Conservation (phyloP, 2,888 invertebrate genomes). For the Amaurobius ferox region DNA sequence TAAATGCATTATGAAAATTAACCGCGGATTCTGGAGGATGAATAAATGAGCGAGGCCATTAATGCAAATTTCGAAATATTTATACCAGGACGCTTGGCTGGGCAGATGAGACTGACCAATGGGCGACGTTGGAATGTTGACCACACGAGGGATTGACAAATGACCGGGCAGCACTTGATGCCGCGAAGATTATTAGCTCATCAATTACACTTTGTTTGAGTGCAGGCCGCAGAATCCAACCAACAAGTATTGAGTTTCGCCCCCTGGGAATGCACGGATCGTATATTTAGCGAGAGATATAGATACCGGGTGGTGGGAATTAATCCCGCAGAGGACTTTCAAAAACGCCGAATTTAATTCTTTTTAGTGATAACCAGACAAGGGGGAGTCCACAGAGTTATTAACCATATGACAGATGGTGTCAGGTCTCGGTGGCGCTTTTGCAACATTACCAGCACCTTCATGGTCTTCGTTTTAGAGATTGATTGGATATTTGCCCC, state of each 20-base stretch:
- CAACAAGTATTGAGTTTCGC: constrained; percentile 64
- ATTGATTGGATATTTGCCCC: too few relatives aligned
- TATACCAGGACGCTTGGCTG: constrained; percentile 60
- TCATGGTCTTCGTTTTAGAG: too few relatives aligned
- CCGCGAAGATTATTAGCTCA: constrained; percentile 67
- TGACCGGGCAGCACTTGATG: constrained; percentile 62
- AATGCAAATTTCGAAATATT: constrained; percentile 71
- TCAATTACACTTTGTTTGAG: constrained; percentile 70
- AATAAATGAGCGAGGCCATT: constrained; percentile 63
- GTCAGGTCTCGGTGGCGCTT: not conserved
- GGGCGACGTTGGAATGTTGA: constrained; percentile 50
- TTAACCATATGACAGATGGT: constrained; percentile 21
- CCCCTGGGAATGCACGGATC: constrained; percentile 31
- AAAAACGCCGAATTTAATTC: constrained; percentile 63
- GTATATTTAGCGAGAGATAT: constrained; percentile 32
- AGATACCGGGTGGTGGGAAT: constrained; percentile 48
- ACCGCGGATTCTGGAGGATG: constrained; percentile 61
- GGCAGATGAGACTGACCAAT: constrained; percentile 62
- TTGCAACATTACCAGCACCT: not conserved
- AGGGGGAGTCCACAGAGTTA: constrained; percentile 14
- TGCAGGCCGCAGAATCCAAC: constrained; percentile 54
- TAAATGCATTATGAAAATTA: constrained; percentile 72
- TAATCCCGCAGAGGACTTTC: constrained; percentile 32
- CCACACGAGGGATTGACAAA: constrained; percentile 61
- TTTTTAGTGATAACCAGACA: constrained; percentile 62